Evolutionary conservation across 2,797 vertebrate species (phyloP).

Genomic region (Chiropotes sagulatus): DNA sequence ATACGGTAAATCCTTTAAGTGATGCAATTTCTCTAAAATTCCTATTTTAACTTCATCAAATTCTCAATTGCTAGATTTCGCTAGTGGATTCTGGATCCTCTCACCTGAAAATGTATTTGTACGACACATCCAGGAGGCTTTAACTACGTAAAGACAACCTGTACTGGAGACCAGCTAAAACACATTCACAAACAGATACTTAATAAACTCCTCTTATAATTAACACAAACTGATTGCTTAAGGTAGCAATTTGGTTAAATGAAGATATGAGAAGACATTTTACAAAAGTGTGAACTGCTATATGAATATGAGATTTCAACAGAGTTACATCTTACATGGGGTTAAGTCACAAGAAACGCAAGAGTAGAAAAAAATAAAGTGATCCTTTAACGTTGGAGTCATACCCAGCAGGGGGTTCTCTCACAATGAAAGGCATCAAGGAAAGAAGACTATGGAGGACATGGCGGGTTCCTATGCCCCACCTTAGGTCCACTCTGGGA

Average conservation of each 20-base stretch:
- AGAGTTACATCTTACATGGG: not conserved
- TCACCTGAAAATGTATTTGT: not conserved
- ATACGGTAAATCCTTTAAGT: conserved; percentile 13
- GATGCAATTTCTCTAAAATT: not conserved
- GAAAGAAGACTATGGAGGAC: not conserved
- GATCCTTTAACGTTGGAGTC: not conserved
- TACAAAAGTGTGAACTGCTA: not conserved
- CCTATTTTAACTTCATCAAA: not conserved
- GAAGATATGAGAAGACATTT: conserved; percentile 18
- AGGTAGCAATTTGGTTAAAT: not conserved
- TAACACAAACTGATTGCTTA: not conserved
- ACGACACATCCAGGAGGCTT: not conserved
- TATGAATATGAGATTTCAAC: not conserved
- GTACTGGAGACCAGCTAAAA: not conserved
- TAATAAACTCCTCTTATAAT: not conserved
- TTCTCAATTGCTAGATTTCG: not conserved
- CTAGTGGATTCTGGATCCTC: not conserved
- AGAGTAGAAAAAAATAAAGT: not conserved
- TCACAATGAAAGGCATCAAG: not conserved
- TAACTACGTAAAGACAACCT: not conserved
- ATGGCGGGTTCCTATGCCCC: not conserved
- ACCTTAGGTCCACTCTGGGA: not conserved
- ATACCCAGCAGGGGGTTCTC: not conserved
- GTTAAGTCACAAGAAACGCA: not conserved
- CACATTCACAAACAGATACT: not conserved